Percentiles rank a stretch among this genome's conserved stretches.
These are phyloP conservation scores for Ichneumoninae sp. DNA, from an alignment of 2,888 invertebrate genomes.

Conservation along the genomic window DNA sequence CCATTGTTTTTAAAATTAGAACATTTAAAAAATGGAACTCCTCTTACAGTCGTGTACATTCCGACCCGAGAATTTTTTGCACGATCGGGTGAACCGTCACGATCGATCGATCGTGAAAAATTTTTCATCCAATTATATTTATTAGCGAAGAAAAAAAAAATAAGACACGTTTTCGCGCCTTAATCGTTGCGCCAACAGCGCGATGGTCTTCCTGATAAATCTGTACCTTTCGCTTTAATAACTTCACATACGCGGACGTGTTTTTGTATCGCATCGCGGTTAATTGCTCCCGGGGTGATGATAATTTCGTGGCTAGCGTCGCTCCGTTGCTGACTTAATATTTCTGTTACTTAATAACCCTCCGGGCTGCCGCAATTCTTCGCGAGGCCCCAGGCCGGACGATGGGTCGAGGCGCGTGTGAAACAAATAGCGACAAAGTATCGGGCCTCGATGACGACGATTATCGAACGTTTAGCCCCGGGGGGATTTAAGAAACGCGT, in stretches of 20 bases:
- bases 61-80: no score
- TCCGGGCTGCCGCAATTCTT: constrained; percentile 1
- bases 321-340: constrained; percentile 42
- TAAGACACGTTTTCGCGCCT: no score
- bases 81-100: no score
- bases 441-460: not conserved
- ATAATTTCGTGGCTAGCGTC: constrained; percentile 36
- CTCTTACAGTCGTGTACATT: no score
- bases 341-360: constrained; percentile 50
- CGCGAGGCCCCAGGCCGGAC: not conserved
- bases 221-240: constrained; percentile 48
- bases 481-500: not conserved
- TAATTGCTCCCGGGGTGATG: constrained; percentile 50
- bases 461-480: not conserved
- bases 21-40: no score
- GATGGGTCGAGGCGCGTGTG: not conserved
- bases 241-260: constrained; percentile 6
- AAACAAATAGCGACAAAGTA: constrained; percentile 21
- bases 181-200: constrained; percentile 33
- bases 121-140: no score
- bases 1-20: no score
- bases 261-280: constrained; percentile 39
- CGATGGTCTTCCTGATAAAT: constrained; percentile 45
- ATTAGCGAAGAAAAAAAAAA: no score
- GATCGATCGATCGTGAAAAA: no score